Evolutionary conservation across 2,797 vertebrate species (phyloP).

Genomic region (Cossypha caffra): DNA sequence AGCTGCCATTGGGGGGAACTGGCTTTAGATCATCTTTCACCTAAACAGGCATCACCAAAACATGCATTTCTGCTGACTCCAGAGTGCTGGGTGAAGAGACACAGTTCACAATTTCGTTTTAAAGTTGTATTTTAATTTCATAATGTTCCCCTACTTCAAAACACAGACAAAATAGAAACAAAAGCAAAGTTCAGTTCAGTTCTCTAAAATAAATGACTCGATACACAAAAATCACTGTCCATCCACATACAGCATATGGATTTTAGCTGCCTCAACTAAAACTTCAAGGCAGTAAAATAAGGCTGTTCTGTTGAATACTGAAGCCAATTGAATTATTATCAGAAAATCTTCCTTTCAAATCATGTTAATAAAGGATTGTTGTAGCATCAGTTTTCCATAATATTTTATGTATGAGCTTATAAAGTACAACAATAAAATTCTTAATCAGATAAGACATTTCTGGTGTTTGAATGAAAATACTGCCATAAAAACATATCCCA

Average conservation of each 20-base stretch:
- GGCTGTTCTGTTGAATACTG: neutral
- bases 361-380: conserved; percentile 3
- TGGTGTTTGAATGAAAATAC: neutral
- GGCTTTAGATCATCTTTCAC: neutral
- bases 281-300: neutral
- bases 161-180: neutral
- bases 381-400: conserved; percentile 14
- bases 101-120: neutral
- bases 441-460: neutral
- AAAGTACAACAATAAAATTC: neutral
- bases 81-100: neutral
- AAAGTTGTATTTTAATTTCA: neutral
- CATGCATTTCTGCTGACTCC: neutral
- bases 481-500: neutral
- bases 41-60: neutral
- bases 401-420: conserved; percentile 25
- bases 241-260: neutral
- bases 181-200: neutral
- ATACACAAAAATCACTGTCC: neutral
- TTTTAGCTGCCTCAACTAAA: neutral
- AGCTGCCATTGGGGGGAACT: neutral
- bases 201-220: neutral
- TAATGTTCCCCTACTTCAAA: neutral
- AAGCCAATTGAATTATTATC: conserved; percentile 1
- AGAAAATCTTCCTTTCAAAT: conserved; percentile 29